phyloP scores from a whole-genome alignment of 2,888 invertebrate species.

The Nemoura dubitans region DNA sequence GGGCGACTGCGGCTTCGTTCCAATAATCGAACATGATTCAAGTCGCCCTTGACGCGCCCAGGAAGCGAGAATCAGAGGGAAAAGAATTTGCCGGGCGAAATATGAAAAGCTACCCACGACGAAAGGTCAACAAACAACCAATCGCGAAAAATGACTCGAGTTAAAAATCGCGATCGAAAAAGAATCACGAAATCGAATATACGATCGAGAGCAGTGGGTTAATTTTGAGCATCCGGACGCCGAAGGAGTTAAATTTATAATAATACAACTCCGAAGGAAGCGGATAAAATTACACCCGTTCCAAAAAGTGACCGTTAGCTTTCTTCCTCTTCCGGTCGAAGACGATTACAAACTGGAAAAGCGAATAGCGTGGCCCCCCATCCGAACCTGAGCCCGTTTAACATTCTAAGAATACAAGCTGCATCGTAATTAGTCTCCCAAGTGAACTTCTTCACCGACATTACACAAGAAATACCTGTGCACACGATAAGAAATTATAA shows the following conservation, averaged over 20 bases:
- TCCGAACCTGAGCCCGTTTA: conserved; percentile 9
- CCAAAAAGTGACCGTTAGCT: conserved; percentile 35
- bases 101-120: conserved; percentile 17
- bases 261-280: conserved; percentile 13
- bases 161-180: not conserved
- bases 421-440: not conserved
- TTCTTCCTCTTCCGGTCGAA: conserved; percentile 41
- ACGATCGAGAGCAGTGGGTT: conserved; percentile 31
- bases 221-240: conserved; percentile 19
- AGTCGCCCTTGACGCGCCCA: conserved; percentile 48
- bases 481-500: not conserved
- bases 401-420: conserved; percentile 15
- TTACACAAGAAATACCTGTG: not conserved
- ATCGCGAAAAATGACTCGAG: not conserved
- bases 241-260: not conserved
- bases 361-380: not conserved
- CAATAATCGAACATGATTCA: not conserved
- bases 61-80: conserved; percentile 36
- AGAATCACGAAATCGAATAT: not conserved
- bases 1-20: not conserved
- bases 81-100: conserved; percentile 15
- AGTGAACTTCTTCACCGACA: not conserved
- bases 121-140: conserved; percentile 17
- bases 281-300: conserved; percentile 23
- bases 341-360: not conserved